Evolutionary conservation across 2,888 invertebrate genomes (phyloP), one percentile per base, ranked within the genome.

Genomic region (Folsomia manolachei): DNA sequence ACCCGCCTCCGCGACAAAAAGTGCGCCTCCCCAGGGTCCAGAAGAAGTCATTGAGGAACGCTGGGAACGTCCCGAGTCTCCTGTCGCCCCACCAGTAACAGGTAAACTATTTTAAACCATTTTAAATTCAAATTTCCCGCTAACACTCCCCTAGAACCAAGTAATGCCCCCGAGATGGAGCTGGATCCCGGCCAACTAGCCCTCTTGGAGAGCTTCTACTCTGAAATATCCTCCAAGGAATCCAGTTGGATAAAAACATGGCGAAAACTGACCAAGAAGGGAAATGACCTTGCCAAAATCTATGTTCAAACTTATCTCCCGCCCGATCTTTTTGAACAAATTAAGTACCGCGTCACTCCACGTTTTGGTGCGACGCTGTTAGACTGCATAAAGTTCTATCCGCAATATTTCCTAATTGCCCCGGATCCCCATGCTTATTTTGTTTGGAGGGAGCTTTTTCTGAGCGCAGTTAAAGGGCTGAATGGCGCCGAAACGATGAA

Each of bases 401-500:
- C 79, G 14, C 79, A 79, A 64, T 72, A 67, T 52, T 78, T 78
- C 65, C 71, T 79, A 52, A 71, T 79, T 24, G 69, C 92, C 0
- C 93, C 94, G 0, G 95, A 95, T 83, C 91, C 91, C 82, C 93
- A 93, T 82, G 90, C 91, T 4, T 95, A 93, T 84, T 88, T 88
- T 72, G 91, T 94, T 7, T 96, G 94, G 84, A 86, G 88, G 76
- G 93, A 94, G 81, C 89, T 95, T 79, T 85, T 95, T 77, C 89
- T 90, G 81, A 94, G 94, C 0, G 86, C 95, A 23, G 89, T 96
- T 69, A 90, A 91, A 82, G 92, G 92, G 81, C 85, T 91, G 78
- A 69, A 67, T 27, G 67, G 67, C 25, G 21, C 21, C 14, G n/a
- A n/a, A n/a, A n/a, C n/a, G n/a, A n/a, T n/a, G n/a, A n/a, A n/a